Conservation (phyloP, 2,797 vertebrate genomes). For the Oophaga sylvatica region DNA sequence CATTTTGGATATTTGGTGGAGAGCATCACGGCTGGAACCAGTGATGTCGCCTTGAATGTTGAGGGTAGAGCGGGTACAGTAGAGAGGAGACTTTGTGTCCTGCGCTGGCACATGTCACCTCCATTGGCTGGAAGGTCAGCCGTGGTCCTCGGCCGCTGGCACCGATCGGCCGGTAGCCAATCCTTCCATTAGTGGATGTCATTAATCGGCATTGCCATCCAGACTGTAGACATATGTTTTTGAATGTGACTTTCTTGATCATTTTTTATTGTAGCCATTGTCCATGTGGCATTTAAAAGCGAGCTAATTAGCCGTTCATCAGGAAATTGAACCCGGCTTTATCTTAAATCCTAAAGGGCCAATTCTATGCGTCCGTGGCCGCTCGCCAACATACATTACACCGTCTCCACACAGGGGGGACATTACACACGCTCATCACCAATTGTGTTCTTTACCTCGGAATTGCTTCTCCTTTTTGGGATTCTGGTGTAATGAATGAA, state of each 20-base stretch:
- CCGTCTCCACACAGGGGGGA: slow-evolving; percentile 9
- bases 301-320: slow-evolving; percentile 34
- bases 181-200: neutral
- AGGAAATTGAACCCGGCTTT: slow-evolving; percentile 26
- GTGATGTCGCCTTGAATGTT: no score
- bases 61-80: no score
- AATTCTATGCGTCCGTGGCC: slow-evolving; percentile 19
- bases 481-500: slow-evolving; percentile 17
- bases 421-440: slow-evolving; percentile 46
- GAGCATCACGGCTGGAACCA: no score
- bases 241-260: neutral
- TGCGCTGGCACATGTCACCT: no score
- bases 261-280: slow-evolving; percentile 4
- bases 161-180: neutral
- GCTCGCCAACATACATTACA: slow-evolving; percentile 26
- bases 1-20: no score
- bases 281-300: slow-evolving; percentile 22
- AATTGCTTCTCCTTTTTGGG: slow-evolving; percentile 32
- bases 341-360: neutral
- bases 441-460: slow-evolving; percentile 39
- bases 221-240: neutral
- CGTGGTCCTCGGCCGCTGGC: neutral
- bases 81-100: no score
- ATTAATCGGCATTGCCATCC: neutral
- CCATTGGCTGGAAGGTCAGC: neutral